phyloP scores from a whole-genome alignment of 2,113 vertebrate species.

The Caloenas nicobarica region DNA sequence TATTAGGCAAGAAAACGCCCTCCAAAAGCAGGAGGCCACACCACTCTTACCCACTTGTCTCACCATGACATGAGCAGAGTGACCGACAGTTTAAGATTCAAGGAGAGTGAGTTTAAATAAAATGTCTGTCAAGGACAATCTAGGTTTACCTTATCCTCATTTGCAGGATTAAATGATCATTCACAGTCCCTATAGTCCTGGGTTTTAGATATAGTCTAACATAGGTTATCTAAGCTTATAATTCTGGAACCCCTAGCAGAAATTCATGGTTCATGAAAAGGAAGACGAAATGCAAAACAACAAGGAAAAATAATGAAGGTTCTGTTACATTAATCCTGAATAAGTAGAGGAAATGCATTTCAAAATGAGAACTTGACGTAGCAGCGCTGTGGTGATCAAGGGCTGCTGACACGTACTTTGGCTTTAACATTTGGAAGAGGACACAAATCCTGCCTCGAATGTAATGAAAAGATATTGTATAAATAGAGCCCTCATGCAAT shows the following conservation, averaged over 20 bases:
- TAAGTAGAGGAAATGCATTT: background rate
- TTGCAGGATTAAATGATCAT: background rate
- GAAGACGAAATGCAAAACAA: background rate
- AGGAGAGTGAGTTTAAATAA: background rate
- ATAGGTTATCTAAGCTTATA: background rate
- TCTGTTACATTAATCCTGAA: background rate
- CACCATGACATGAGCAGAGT: background rate
- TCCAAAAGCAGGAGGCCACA: background rate
- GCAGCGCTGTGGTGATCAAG: background rate
- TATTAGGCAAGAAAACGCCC: background rate
- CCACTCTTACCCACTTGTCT: background rate
- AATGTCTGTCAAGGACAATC: background rate
- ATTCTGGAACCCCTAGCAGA: background rate
- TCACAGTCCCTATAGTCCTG: background rate
- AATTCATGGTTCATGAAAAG: background rate
- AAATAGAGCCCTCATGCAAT: background rate
- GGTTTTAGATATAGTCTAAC: background rate
- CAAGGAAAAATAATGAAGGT: background rate
- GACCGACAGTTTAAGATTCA: background rate
- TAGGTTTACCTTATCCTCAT: background rate
- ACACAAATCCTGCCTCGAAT: background rate
- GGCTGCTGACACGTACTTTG: background rate
- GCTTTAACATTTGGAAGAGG: background rate
- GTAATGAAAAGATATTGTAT: background rate
- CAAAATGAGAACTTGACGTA: background rate